Base-by-base conservation (phyloP, 2,888 invertebrate species). In the Oxyteleia sp. region DNA sequence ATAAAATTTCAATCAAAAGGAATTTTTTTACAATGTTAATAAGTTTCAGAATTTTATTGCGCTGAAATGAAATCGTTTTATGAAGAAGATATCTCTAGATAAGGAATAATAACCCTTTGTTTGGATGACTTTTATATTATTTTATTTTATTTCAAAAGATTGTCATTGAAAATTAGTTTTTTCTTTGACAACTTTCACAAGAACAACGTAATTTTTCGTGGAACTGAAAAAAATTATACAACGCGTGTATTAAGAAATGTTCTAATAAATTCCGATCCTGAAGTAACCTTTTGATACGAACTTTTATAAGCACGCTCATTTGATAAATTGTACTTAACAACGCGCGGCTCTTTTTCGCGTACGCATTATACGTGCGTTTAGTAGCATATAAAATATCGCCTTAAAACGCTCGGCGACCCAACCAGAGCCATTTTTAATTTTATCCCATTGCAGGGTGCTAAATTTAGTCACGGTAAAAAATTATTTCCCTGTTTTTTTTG, bases 401-500 rank as follows among this genome's bases (percentile, higher is more conserved):
- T 59, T 71, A 49, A 71, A 49, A 16, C 55, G 7, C 23, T 47
- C 38, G 45, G 59, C 53, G 29, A 20, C 29, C 32, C 13, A 16
- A 16, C 32, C 32, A 53, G 20, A 53, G 59, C 20, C 71, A 51
- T 71, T 59, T 71, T 71, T 71, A 71, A 71, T 61, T 61, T 61
- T 10, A 29, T 53, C 32, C 32, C 53, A 53, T 53, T 53, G 32
- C 29, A 32, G 16, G 32, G 53, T 29, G 64, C 29, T 64, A 64
- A 64, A 64, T 64, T 64, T 64, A 35, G 43, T 35, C 32, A 2
- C 8, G 35, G 1, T 43, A 66, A 68, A 68, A 68, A 53, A 53
- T 66, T 10, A 41, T 72, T 61, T 68, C 51, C 45, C 61, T 71
- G 66, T 20, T 16, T 38, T 66, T 59, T 66, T 45, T 47, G 4